These are phyloP conservation scores for Drosophila crucigera DNA, from an alignment of 2,888 invertebrate genomes.

Conservation along the genomic window DNA sequence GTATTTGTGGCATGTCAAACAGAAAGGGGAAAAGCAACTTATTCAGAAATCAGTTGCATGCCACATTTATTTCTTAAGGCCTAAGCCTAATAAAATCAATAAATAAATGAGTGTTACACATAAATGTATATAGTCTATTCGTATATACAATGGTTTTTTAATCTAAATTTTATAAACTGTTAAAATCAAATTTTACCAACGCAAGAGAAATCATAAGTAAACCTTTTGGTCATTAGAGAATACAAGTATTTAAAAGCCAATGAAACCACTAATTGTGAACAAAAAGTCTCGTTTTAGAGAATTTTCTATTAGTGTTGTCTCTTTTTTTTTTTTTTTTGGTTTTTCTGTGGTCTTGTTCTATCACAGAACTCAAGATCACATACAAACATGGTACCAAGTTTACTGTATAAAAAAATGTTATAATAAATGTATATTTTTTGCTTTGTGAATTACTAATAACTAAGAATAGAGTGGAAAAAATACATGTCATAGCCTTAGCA, in stretches of 20 bases:
- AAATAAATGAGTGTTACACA: conserved; percentile 41
- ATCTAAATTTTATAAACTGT: conserved; percentile 65
- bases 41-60: conserved; percentile 27
- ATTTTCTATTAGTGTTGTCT: conserved; percentile 41
- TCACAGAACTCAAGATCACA: conserved; percentile 24
- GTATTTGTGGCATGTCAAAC: conserved; percentile 19
- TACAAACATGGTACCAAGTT: conserved; percentile 53
- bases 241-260: conserved; percentile 42
- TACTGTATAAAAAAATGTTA: conserved; percentile 29
- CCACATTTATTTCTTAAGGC: conserved; percentile 47
- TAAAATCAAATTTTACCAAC: conserved; percentile 72
- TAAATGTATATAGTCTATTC: conserved; percentile 55
- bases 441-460: conserved; percentile 38
- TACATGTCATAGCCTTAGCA: conserved; percentile 73
- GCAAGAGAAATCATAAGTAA: conserved; percentile 24
- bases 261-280: conserved; percentile 40
- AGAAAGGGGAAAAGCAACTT: conserved; percentile 1
- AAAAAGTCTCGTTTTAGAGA: conserved; percentile 71
- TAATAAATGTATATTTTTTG: conserved; percentile 40
- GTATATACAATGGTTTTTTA: conserved; percentile 43
- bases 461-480: conserved; percentile 50
- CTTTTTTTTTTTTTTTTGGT: conserved; percentile 19
- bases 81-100: conserved; percentile 49
- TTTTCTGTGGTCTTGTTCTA: conserved; percentile 19
- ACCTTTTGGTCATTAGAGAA: conserved; percentile 41